Evolutionary conservation across 2,888 invertebrate genomes (phyloP), one percentile per base, ranked within the genome.

Genomic region (Luperina testacea): DNA sequence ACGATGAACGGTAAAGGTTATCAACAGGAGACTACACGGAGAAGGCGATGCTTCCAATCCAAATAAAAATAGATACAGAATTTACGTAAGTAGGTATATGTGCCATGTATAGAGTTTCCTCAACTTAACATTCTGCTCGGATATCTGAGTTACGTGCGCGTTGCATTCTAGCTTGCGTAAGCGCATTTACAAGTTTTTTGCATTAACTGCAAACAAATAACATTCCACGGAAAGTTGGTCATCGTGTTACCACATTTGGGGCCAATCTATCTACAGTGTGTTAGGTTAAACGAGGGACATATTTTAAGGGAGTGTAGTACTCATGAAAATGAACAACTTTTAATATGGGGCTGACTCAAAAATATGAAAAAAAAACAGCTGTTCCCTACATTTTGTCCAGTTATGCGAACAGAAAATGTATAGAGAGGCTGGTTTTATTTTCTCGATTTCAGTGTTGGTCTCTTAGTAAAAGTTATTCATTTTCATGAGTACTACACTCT

Each of bases 131-230:
- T 88, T 80, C 78, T 77, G 64, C 77, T 79, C 71, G 20, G 32
- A 80, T 81, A 76, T 83, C 74, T 24, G 65, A 42, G 65, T 70
- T 72, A 77, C 76, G 70, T 69, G 57, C 74, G 65, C 61, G 48
- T 78, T 72, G 72, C 75, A 82, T 72, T 76, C 67, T 45, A 24
- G n/a, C 72, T 89, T 88, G 88, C 86, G 84, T 67, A 88, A 88
- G 72, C 75, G 82, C 68, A 86, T 80, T 77, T 77, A 80, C 87
- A 80, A 80, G 80, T 83, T 84, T 86, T 88, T 84, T 88, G 86
- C 88, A 75, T 84, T 72, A 78, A 75, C 59, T 74, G 79, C 80
- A 82, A 78, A 77, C 81, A 76, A 80, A 81, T 82, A 78, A 75
- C 70, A 81, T 85, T 75, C 67, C 67, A 65, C 63, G 38, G 81